phyloP scores from a whole-genome alignment of 2,888 invertebrate species.

The Isoperla grammatica region DNA sequence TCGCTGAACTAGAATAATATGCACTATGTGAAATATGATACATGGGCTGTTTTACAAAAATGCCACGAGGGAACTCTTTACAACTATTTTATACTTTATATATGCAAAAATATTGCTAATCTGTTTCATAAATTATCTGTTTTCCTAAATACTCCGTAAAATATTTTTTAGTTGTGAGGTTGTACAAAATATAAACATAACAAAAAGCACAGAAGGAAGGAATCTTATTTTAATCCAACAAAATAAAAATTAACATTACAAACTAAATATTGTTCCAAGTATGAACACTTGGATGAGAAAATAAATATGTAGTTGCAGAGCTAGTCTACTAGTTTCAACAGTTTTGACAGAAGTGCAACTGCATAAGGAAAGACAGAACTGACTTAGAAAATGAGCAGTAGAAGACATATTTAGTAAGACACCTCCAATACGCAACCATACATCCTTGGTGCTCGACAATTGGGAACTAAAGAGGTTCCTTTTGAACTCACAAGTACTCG shows the following conservation, averaged over 20 bases:
- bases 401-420: too few relatives aligned
- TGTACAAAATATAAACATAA: constrained; percentile 28
- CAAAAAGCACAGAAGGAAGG: constrained; percentile 30
- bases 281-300: neutral
- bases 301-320: too few relatives aligned
- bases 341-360: neutral
- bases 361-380: too few relatives aligned
- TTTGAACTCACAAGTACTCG: too few relatives aligned
- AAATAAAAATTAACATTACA: constrained; percentile 10
- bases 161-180: constrained; percentile 29
- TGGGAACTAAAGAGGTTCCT: too few relatives aligned
- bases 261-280: constrained; percentile 3
- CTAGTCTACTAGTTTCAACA: neutral
- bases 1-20: constrained; percentile 53
- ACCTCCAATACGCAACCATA: too few relatives aligned
- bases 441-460: too few relatives aligned
- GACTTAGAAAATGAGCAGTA: too few relatives aligned
- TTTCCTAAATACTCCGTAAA: constrained; percentile 22
- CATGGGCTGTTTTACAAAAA: constrained; percentile 41
- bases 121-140: constrained; percentile 31
- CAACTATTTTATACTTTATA: constrained; percentile 32
- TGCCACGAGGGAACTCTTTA: constrained; percentile 27
- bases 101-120: constrained; percentile 49
- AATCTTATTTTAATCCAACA: constrained; percentile 17
- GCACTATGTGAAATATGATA: constrained; percentile 47